Evolutionary conservation across 1,140 invertebrate species (phyloP), one percentile per base, ranked within the genome.

Genomic region (Nasonia longicornis): DNA sequence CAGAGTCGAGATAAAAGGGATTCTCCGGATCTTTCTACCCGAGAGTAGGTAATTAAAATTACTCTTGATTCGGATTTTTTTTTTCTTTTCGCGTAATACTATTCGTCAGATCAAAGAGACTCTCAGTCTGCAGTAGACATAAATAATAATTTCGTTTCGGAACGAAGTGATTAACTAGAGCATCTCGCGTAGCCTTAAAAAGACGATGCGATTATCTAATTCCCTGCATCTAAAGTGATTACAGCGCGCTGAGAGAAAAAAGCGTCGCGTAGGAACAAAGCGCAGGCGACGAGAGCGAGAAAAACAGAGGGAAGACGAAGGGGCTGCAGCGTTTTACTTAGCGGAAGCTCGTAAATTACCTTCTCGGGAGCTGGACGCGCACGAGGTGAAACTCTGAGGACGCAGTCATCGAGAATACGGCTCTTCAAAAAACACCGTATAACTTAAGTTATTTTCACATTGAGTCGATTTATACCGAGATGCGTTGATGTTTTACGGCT

Each of bases 281-380:
- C 42, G 35, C 22, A n/a, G 58, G 42, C 16, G 35, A 35, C n/a
- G 67, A 45, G 1, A 16, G 16, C 52, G 3, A 58, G 12, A 58
- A 58, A 58, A 58, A 20, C 45, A 48, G 14, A 58, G 20, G 4
- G 52, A 7, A 58, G 16, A 58, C 52, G 16, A 58, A 58, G 52
- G 16, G 16, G 52, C 52, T 20, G 52, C 52, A 67, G 38, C 11
- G 22, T 67, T 77, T 77, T 77, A 52, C 35, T 77, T 77, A 45
- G 35, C 6, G 26, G 16, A n/a, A 16, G 45, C 22, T 45, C 63
- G 20, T 77, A 77, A 77, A 77, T 67, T 67, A 45, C n/a, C 11
- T 67, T 67, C n/a, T 12, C 11, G 14, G 20, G 20, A n/a, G 20
- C 16, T 3, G 6, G 14, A 16, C 0, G 3, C 16, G 48, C 1